Evolutionary conservation across 2,888 invertebrate species (phyloP), one percentile per base, ranked within the genome.

Genomic region (Nomada ferruginata): DNA sequence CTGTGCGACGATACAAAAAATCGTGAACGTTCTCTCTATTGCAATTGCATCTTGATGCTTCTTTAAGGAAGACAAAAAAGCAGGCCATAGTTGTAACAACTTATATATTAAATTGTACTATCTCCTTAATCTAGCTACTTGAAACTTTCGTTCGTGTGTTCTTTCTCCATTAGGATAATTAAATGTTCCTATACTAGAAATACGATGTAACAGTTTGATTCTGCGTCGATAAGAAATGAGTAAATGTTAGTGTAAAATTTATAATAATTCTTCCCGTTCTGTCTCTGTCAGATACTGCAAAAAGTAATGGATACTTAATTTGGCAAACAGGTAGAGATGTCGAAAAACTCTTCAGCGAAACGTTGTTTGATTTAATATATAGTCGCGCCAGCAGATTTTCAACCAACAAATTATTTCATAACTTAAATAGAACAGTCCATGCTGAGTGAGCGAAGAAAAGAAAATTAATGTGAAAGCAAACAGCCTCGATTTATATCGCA

Each of bases 311-410:
- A 64, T 47, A 0, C 29, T 29, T 0, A 29, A 29, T 29, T 5
- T 29, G 7, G 29, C 0, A 55, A n/a, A n/a, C 23, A 11, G 44
- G 15, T 18, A 42, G 23, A n/a, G 53, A 42, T 42, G 15, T 64
- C 44, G 55, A 61, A 70, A 50, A 47, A 23, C 20, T 52, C 11
- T n/a, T 5, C 36, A 9, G 15, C 1, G 7, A 9, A 69, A 70
- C 70, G 52, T 75, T 65, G 52, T 75, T 70, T 61, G 44, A 20
- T 10, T 70, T 75, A 53, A 61, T 70, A 70, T 52, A 26, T 42
- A 47, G 61, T 52, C 50, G 59, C 52, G 50, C 15, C 50, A 29
- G 5, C 5, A 0, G 29, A 7, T 7, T 29, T 29, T 5, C 29
- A 29, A 29, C 7, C 5, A 29, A 29, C 36, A 36, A 7, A 7